Base-by-base conservation (phyloP, 1,140 invertebrate genomes). In the Dolichoris vasculosae region DNA sequence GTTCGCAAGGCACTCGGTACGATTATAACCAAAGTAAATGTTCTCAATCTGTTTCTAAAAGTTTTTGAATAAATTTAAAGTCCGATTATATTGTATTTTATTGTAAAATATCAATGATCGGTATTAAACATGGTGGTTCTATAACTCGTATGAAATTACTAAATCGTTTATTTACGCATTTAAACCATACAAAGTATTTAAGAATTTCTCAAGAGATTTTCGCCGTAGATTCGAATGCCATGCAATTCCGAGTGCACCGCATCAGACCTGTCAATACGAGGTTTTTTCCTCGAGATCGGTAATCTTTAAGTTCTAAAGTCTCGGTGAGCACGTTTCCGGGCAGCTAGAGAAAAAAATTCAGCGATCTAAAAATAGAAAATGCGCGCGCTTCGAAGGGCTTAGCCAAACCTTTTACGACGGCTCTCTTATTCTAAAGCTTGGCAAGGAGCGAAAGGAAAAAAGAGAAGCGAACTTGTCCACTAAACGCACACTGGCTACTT, bases 401-500 rank as follows among this genome's bases (percentile, higher is more conserved):
- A 43, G 69, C 8, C 40, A 2, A 32, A 43, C 38, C 69, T 43
- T 71, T 71, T 35, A 30, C 38, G 11, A 73, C 69, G 40, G 38
- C 40, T 73, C 7, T 20, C 9, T 40, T 40, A 59, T 26, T 59
- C 55, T 20, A 26, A 59, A 13, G 13, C 23, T 26, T 26, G 23
- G 2, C 23, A 26, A 59, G 55, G 23, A 59, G 26, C 23, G 55
- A 26, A 32, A 17, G 23, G 4, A n/a, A 17, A 38, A 11, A n/a
- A 73, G 7, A 20, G 26, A 17, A 38, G 11, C 40, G 69, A 43
- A 73, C 20, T 69, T 69, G 67, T 69, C 67, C 67, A 38, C 67
- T 69, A 69, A 69, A 69, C 32, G 67, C 15, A 69, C 40, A 69
- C 67, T 48, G 59, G 81, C 69, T 67, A 76, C 69, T 76, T 71